A percentile compares a stretch with the other conserved stretches of the same genome.
Conservation (phyloP, 2,113 vertebrate species). For the Grantiella picta region DNA sequence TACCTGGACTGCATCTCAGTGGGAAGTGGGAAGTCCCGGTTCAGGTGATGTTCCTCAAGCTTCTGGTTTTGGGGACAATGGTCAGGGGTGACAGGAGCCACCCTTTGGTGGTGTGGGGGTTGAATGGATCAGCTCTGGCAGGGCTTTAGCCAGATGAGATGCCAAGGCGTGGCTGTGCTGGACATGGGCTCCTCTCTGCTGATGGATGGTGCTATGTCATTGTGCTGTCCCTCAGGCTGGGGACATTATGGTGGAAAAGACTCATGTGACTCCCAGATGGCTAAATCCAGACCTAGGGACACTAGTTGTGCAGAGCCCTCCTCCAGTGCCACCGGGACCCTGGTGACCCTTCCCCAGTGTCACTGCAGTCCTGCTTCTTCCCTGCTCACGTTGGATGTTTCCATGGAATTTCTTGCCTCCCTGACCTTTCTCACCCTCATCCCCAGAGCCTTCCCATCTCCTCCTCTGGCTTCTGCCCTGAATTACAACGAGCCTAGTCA, state of each 20-base stretch:
- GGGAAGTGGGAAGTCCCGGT: not conserved
- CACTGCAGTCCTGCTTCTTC: rapidly evolving
- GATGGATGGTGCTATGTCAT: rapidly evolving
- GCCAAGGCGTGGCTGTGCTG: not conserved
- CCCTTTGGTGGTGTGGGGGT: not conserved
- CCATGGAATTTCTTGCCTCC: not conserved
- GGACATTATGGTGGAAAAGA: not conserved
- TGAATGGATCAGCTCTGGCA: rapidly evolving
- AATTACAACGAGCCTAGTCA: not conserved
- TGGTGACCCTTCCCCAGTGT: not conserved
- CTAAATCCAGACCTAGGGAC: not conserved
- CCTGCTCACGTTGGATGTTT: not conserved
- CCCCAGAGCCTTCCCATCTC: not conserved
- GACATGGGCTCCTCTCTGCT: not conserved
- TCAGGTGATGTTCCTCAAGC: rapidly evolving
- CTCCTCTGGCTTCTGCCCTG: constrained; percentile 9
- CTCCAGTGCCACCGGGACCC: not conserved
- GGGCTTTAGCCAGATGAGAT: not conserved
- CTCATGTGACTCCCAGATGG: rapidly evolving
- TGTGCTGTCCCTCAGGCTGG: not conserved
- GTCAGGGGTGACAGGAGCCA: not conserved
- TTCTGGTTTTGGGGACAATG: not conserved
- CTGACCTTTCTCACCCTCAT: constrained; percentile 22
- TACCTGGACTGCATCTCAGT: not conserved
- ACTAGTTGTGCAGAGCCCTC: not conserved